phyloP scores from a whole-genome alignment of 2,888 invertebrate genomes.

The Sturmia bella region DNA sequence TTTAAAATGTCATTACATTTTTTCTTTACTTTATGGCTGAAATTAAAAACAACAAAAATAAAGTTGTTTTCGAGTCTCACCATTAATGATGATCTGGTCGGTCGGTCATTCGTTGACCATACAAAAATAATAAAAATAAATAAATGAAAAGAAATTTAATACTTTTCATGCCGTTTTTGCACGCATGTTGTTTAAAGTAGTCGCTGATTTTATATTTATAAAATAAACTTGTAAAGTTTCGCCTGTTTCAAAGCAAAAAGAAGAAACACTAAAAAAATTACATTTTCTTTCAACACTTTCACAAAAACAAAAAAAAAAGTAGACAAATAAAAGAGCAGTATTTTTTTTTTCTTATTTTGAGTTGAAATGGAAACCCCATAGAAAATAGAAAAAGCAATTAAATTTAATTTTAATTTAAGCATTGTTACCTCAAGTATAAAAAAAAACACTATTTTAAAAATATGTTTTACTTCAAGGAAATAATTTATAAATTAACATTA shows the following conservation, averaged over 20 bases:
- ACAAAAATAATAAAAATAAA: conserved; percentile 9
- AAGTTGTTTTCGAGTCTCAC: conserved; percentile 35
- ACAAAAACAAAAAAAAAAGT: conserved; percentile 45
- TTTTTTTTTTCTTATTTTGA: not conserved
- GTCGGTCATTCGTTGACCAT: conserved; percentile 41
- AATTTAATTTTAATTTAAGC: conserved; percentile 44
- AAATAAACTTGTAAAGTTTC: conserved; percentile 61
- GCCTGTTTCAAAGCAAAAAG: conserved; percentile 28
- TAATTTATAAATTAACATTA: conserved; percentile 47
- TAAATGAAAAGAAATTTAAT: conserved; percentile 39
- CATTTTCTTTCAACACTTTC: conserved; percentile 65
- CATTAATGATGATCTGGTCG: conserved; percentile 37
- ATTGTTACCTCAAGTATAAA: conserved; percentile 33
- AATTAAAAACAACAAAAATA: conserved; percentile 18
- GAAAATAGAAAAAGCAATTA: conserved; percentile 10
- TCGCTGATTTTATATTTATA: conserved; percentile 20
- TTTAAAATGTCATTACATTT: conserved; percentile 47
- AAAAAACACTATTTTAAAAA: not conserved
- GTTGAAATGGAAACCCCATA: not conserved
- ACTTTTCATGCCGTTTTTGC: conserved; percentile 45
- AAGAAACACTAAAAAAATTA: conserved; percentile 4
- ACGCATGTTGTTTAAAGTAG: conserved; percentile 38
- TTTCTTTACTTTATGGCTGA: conserved; percentile 10
- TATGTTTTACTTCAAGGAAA: conserved; percentile 44
- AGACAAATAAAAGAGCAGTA: no score